Evolutionary conservation across 2,113 vertebrate species (phyloP), one percentile per base, ranked within the genome.

Genomic region (Sigmodon hispidus): DNA sequence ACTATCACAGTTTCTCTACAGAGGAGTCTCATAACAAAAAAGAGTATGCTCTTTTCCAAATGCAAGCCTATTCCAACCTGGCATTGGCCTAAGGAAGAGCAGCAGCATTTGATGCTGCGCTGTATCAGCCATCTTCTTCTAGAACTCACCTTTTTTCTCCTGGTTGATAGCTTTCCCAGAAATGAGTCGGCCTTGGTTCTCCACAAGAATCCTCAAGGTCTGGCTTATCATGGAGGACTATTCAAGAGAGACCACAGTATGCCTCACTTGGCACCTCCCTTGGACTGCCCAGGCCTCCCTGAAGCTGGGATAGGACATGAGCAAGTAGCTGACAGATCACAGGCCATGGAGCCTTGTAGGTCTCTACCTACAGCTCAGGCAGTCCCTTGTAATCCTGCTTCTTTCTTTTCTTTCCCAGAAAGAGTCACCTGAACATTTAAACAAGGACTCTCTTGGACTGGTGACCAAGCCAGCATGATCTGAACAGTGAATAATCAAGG

Each of bases 101-200:
- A n/a, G 7, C 1, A 15, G 45, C 36, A 57, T 43, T 3, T 21
- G 43, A n/a, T 75, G 26, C 67, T 55, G 31, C 1, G 4, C 3
- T 2, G 3, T 59, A 59, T 70, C 57, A 79, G 80, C 4, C 26
- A 0, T 12, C 61, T 45, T 11, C 2, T 12, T 67, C 34, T 11
- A 50, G 7, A 26, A 63, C 84, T 89, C 88, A 99, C 99, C 99
- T 99, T 99, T 99, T 92, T 98, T 99, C 96, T 99, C 99, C 16
- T 98, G 97, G 61, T 99, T 99, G 81, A 99, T 97, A 6, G 97
- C 90, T 67, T 92, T 88, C 61, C 99, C 99, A 1, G 97, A 98
- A 94, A 99, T 98, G 48, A 99, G 99, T 1, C 99, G 98, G 16
- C 99, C 99, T 0, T 99, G 98, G 97, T 99, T 99, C 96, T 99